These are phyloP conservation scores for Enteromius viviparus DNA, from an alignment of 2,797 vertebrate species.

Conservation along the genomic window DNA sequence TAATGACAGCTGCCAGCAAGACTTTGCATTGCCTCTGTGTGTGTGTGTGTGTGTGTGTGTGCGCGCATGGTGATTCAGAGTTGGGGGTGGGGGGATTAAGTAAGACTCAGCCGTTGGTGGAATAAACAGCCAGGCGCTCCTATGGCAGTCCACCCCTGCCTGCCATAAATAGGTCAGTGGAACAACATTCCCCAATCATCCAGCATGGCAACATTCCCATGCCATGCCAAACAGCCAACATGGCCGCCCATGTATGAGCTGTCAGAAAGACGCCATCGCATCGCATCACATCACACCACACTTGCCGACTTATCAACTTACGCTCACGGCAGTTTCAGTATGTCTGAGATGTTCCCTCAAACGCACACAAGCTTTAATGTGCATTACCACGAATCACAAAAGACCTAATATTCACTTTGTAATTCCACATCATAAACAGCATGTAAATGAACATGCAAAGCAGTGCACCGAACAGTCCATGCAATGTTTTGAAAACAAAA, in stretches of 20 bases:
- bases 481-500: conserved; percentile 21
- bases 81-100: conserved; percentile 51
- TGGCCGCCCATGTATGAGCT: conserved; percentile 33
- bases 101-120: conserved; percentile 43
- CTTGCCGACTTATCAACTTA: conserved; percentile 26
- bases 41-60: conserved; percentile 15
- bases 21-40: conserved; percentile 46
- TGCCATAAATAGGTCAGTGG: conserved; percentile 56
- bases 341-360: conserved; percentile 1
- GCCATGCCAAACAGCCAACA: conserved; percentile 48
- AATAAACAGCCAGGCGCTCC: conserved; percentile 52
- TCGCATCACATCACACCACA: conserved; percentile 18
- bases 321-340: conserved; percentile 17
- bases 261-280: conserved; percentile 24
- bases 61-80: conserved; percentile 47
- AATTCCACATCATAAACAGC: conserved; percentile 32
- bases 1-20: conserved; percentile 56
- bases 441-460: conserved; percentile 47
- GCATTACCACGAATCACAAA: conserved; percentile 11
- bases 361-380: conserved; percentile 6
- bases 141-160: conserved; percentile 42
- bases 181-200: conserved; percentile 52
- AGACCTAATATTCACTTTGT: conserved; percentile 21
- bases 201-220: conserved; percentile 51
- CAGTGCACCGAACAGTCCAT: neutral